Base-by-base conservation (phyloP, 2,888 invertebrate genomes). In the Apoda limacodes region DNA sequence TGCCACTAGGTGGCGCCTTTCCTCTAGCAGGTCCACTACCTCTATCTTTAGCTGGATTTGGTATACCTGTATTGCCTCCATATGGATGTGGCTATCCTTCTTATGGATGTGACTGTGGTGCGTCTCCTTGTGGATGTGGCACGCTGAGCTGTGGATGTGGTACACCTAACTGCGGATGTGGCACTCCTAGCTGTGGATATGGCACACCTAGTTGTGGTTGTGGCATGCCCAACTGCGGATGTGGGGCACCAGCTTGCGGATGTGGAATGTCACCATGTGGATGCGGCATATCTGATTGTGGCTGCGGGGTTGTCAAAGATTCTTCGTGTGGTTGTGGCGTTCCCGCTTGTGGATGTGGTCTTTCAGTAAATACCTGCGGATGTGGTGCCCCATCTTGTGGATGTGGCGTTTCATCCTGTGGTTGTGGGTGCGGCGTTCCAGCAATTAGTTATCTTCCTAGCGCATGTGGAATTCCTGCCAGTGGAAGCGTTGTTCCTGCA, bases 241-340 rank as follows among this genome's bases (percentile, higher is more conserved):
- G 43, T 28, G 39, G 39, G 13, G 23, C 49, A 4, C 52, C 53
- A 1, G 48, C 50, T 0, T 35, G n/a, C n/a, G n/a, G n/a, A n/a
- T n/a, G n/a, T n/a, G n/a, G n/a, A n/a, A n/a, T n/a, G n/a, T n/a
- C n/a, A n/a, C n/a, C n/a, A n/a, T n/a, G n/a, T n/a, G n/a, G n/a
- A n/a, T n/a, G n/a, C n/a, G n/a, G n/a, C n/a, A n/a, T n/a, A n/a
- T n/a, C n/a, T n/a, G n/a, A n/a, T n/a, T n/a, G n/a, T n/a, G n/a
- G n/a, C n/a, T n/a, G n/a, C n/a, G n/a, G n/a, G n/a, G 14, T 33
- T 4, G 19, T 32, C 5, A 35, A 39, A 22, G 50, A 47, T 9
- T 32, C 48, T 0, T 35, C 37, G 9, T 51, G 46, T 20, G 52
- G 48, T 2, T 52, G 43, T n/a, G 33, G 35, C 7, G 25, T 28